phyloP scores from a whole-genome alignment of 1,140 invertebrate genomes.

The Tetragonula clypearis region DNA sequence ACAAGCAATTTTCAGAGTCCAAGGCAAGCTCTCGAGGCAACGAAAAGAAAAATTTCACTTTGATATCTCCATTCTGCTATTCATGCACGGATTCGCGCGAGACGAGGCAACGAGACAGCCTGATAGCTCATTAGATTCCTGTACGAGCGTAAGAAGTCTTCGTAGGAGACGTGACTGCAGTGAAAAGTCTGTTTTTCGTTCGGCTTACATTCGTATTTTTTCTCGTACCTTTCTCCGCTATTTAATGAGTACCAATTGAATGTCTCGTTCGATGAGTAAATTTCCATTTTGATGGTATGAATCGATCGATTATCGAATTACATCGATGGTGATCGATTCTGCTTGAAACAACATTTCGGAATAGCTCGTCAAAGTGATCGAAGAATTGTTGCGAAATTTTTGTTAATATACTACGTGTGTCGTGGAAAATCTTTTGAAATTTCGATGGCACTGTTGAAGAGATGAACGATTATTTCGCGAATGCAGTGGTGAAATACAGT shows the following conservation, averaged over 20 bases:
- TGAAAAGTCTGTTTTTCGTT: neutral
- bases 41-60: neutral
- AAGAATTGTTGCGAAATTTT: no score
- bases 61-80: neutral
- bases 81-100: constrained; percentile 15
- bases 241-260: neutral
- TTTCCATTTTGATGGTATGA: neutral
- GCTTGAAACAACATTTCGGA: no score
- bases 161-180: neutral
- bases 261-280: neutral
- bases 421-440: no score
- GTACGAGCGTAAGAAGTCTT: constrained; percentile 7
- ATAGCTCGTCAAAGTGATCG: no score
- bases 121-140: constrained; percentile 28
- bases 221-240: neutral
- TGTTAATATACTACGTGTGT: no score
- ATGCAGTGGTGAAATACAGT: no score
- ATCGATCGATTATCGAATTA: no score
- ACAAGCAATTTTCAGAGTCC: constrained; percentile 8
- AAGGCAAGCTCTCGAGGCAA: neutral
- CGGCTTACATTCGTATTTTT: neutral
- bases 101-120: neutral
- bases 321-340: no score
- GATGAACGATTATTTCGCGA: no score
- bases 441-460: no score